phyloP scores from a whole-genome alignment of 2,113 vertebrate species.

The Tiliqua scincoides region DNA sequence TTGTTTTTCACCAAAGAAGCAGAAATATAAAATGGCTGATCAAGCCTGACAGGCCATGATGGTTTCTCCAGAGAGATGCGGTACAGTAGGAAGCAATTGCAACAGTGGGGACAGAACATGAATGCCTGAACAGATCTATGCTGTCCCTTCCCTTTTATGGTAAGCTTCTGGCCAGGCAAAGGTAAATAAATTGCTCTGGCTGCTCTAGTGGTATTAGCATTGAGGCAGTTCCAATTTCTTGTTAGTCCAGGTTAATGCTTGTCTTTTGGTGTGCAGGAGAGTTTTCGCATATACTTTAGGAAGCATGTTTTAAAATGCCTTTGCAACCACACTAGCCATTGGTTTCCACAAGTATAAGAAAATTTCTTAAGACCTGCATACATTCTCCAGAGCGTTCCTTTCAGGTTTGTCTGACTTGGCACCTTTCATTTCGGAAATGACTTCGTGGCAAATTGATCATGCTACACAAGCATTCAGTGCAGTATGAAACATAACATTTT shows the following conservation, averaged over 20 bases:
- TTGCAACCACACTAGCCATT: background rate
- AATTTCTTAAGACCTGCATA: background rate
- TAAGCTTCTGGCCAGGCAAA: background rate
- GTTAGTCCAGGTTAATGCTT: background rate
- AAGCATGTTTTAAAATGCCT: background rate
- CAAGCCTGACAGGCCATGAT: background rate
- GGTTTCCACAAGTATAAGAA: background rate
- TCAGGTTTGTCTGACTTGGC: background rate
- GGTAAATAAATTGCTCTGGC: background rate
- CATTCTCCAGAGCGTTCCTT: constrained; percentile 1
- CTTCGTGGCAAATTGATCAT: background rate
- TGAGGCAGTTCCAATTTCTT: background rate
- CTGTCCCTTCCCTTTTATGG: background rate
- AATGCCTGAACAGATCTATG: background rate
- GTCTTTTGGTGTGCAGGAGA: background rate
- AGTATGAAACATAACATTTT: background rate
- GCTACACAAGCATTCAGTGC: no score
- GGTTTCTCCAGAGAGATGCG: background rate
- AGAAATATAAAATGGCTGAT: background rate
- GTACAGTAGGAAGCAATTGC: background rate
- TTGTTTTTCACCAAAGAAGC: constrained; percentile 3
- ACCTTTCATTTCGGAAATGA: background rate
- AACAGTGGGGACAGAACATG: background rate
- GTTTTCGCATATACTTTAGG: background rate
- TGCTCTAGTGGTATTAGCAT: background rate